Percentiles rank a stretch among this genome's conserved stretches.
Evolutionary conservation across 37 sponge, comb jelly and placozoan species (phyloP).

Genomic region (Amphimedon queenslandica): DNA sequence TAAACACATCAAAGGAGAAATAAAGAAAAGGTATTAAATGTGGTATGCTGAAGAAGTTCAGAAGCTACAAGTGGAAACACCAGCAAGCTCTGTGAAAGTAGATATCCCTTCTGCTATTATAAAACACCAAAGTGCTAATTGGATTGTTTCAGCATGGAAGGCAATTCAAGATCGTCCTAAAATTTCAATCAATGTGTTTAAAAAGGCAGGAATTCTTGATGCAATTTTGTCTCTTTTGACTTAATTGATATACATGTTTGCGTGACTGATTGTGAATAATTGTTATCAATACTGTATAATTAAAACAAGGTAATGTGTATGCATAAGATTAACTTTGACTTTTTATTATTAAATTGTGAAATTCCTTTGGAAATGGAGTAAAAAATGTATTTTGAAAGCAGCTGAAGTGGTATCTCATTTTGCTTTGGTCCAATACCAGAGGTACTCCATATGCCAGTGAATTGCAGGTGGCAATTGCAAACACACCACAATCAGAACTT

Average conservation of each 20-base stretch:
- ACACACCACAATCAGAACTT: too few relatives aligned
- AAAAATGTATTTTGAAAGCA: background rate
- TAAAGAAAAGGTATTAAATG: slow-evolving; percentile 11
- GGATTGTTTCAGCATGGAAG: slow-evolving; percentile 30
- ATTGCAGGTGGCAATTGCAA: too few relatives aligned
- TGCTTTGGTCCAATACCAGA: background rate
- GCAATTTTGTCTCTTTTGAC: background rate
- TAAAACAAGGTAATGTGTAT: too few relatives aligned
- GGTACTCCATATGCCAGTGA: background rate
- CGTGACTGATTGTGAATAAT: too few relatives aligned
- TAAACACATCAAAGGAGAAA: slow-evolving; percentile 24
- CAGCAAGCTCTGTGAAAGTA: slow-evolving; percentile 17
- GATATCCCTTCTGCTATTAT: slow-evolving; percentile 14
- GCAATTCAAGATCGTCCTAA: slow-evolving; percentile 4
- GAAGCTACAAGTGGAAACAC: slow-evolving; percentile 14
- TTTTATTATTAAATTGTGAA: background rate
- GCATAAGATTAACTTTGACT: too few relatives aligned
- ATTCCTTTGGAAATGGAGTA: background rate
- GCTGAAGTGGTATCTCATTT: background rate
- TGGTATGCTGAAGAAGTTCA: slow-evolving; percentile 43
- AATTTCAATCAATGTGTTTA: slow-evolving; percentile 23
- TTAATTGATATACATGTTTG: background rate
- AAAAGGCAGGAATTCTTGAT: slow-evolving; percentile 31
- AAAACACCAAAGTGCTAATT: slow-evolving; percentile 21
- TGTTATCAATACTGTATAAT: too few relatives aligned